Base-by-base conservation (phyloP, 2,888 invertebrate genomes). In the Gisinianus flammeolus region DNA sequence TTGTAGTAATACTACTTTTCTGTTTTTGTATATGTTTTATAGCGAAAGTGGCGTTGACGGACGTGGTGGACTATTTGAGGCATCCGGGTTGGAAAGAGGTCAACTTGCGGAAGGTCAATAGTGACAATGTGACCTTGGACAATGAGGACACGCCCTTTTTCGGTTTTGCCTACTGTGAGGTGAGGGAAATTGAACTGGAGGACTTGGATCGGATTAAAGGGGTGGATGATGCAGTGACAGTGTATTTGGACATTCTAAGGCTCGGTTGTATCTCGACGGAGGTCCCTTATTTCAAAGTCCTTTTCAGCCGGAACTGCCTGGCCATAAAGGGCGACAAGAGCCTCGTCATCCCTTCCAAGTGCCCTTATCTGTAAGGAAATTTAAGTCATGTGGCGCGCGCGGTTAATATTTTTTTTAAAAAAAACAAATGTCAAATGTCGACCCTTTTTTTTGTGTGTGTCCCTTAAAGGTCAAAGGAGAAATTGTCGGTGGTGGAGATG, bases 71-170 rank as follows among this genome's bases (percentile, higher is more conserved):
- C 8, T 69, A 69, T 44, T 33, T 69, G 1, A 69, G 22, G 1
- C 69, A 69, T 24, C 69, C 69, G 6, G 69, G 69, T 6, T 70
- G 70, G 70, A 70, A 70, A 54, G 54, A 24, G 6, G 5, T 70
- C 2, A n/a, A 24, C 3, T 16, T 0, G 1, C 5, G 8, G 22
- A 24, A 8, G 8, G n/a, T n/a, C n/a, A n/a, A n/a, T n/a, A 52
- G 26, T 5, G 26, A 2, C 4, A 28, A 54, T 1, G n/a, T 54
- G 4, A 28, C 44, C 10, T 24, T 54, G 3, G 26, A 52, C 33
- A 22, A 35, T 52, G 70, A 70, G n/a, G 16, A 70, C n/a, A 8
- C 28, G 2, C 70, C 70, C 5, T 70, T 24, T 19, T 19, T 70
- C 30, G 70, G 70, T 6, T 70, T 70, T 54, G 70, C 54, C 24